Evolutionary conservation across 2,113 vertebrate genomes (phyloP).

Genomic region (Dasypus novemcinctus): DNA sequence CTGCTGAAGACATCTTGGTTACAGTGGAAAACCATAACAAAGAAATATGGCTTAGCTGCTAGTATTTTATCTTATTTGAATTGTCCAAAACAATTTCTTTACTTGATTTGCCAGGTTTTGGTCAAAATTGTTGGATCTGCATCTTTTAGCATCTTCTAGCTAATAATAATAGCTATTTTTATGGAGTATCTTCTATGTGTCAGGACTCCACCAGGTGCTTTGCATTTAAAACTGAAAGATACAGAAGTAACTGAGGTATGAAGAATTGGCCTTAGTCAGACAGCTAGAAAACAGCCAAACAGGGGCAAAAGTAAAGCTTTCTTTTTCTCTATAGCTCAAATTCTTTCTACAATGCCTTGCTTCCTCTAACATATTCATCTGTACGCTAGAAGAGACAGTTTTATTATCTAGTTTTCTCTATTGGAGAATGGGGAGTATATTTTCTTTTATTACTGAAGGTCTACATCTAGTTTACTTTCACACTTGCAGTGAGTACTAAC

Average conservation of each 20-base stretch:
- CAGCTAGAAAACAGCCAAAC: background rate
- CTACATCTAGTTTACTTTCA: background rate
- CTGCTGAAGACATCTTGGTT: background rate
- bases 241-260: background rate
- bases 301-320: background rate
- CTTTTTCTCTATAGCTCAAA: background rate
- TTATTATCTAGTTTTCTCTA: background rate
- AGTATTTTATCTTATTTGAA: background rate
- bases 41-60: background rate
- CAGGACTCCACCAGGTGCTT: background rate
- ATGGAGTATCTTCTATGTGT: background rate
- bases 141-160: background rate
- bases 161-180: background rate
- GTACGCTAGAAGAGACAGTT: background rate
- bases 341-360: constrained; percentile 2
- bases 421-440: background rate
- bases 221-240: background rate
- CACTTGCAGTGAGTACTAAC: background rate
- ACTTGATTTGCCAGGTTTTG: background rate
- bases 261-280: background rate
- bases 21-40: background rate
- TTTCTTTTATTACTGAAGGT: background rate
- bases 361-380: background rate
- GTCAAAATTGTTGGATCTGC: background rate
- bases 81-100: background rate